Evolutionary conservation across 2,888 invertebrate genomes (phyloP).

Genomic region (Geotrupes spiniger): DNA sequence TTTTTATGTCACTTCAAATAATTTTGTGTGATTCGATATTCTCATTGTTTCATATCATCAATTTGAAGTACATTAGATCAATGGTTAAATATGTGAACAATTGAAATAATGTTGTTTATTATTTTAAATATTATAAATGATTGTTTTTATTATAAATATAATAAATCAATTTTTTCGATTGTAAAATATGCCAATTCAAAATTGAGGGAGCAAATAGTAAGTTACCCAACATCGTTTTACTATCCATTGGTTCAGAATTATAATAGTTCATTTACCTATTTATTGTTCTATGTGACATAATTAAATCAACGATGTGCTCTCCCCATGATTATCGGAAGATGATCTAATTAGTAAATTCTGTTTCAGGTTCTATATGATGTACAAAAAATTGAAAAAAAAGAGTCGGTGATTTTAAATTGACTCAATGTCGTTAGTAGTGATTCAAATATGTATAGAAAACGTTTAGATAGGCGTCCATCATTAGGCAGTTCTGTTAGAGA

Average conservation of each 20-base stretch:
- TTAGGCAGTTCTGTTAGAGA: constrained; percentile 4
- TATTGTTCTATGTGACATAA: too few relatives aligned
- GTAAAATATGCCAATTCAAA: too few relatives aligned
- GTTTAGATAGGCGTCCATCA: constrained; percentile 11
- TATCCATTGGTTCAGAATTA: too few relatives aligned
- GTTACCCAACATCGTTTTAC: too few relatives aligned
- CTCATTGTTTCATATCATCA: background rate
- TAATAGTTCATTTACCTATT: too few relatives aligned
- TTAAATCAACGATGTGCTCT: too few relatives aligned
- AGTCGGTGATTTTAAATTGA: constrained; percentile 46
- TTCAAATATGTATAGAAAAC: constrained; percentile 8
- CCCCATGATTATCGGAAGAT: too few relatives aligned
- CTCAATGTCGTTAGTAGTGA: constrained; percentile 35
- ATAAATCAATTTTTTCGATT: too few relatives aligned
- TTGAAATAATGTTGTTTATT: too few relatives aligned
- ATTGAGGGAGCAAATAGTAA: too few relatives aligned
- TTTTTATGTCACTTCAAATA: background rate
- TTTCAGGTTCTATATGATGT: constrained; percentile 58
- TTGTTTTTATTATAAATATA: background rate
- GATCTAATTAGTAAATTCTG: constrained; percentile 1
- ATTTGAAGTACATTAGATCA: background rate
- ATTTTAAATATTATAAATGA: background rate
- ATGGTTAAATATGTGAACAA: too few relatives aligned
- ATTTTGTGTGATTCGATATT: background rate
- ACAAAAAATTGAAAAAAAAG: constrained; percentile 49